phyloP scores from a whole-genome alignment of 1,140 invertebrate species.

The Pseudomyrmex flavicornis region DNA sequence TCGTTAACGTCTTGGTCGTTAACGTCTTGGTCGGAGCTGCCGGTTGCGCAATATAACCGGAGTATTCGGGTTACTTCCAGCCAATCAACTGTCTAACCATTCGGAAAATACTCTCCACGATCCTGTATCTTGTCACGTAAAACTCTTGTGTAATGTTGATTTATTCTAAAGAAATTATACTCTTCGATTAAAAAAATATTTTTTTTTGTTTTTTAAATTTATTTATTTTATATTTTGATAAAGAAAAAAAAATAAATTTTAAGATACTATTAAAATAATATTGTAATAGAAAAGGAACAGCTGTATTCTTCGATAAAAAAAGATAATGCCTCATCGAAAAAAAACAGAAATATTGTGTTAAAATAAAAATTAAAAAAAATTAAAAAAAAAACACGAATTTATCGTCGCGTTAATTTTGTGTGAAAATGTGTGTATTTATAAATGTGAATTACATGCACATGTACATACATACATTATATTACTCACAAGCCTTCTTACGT shows the following conservation, averaged over 20 bases:
- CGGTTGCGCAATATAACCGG: background rate
- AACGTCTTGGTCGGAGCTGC: background rate
- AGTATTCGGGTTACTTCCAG: conserved; percentile 29
- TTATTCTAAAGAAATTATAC: background rate
- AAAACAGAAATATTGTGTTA: background rate
- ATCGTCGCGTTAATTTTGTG: background rate
- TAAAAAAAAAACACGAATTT: background rate
- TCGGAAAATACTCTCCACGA: background rate
- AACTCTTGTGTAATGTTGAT: background rate
- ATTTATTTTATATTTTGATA: too few relatives aligned
- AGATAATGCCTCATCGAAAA: background rate
- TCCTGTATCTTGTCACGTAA: background rate
- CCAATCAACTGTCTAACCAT: conserved; percentile 10
- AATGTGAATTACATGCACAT: background rate
- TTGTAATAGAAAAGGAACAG: too few relatives aligned
- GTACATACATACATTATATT: background rate
- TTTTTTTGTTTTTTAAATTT: too few relatives aligned
- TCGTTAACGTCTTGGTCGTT: too few relatives aligned
- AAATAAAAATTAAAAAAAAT: background rate
- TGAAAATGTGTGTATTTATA: background rate
- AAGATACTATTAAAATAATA: too few relatives aligned
- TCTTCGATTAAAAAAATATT: too few relatives aligned
- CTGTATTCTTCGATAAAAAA: background rate
- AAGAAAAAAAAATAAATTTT: too few relatives aligned
- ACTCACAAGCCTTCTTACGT: background rate